A percentile compares a stretch with the other conserved stretches of the same genome.
Conservation (phyloP, 35 echinoderm and acorn worm genomes). For the Apostichopus californicus region DNA sequence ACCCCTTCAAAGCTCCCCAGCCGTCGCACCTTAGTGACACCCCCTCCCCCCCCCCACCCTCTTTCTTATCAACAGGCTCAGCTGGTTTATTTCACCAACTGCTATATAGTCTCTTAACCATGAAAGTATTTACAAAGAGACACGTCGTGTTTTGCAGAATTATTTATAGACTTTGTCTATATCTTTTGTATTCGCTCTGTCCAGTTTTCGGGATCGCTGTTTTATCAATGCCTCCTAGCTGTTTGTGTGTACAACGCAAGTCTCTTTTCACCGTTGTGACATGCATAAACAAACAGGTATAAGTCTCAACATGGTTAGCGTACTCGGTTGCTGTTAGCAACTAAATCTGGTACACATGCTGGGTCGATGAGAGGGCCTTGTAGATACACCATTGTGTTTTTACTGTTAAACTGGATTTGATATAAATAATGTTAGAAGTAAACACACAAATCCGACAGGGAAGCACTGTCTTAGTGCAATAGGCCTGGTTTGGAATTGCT, state of each 20-base stretch:
- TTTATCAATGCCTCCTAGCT: background rate
- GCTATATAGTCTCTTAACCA: no score
- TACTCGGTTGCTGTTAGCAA: constrained; percentile 40
- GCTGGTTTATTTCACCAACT: no score
- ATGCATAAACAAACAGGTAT: constrained; percentile 26
- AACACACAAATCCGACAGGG: no score
- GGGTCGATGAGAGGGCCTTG: background rate
- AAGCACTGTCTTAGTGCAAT: no score
- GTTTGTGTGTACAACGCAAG: constrained; percentile 7
- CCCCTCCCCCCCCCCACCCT: no score
- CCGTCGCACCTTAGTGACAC: no score
- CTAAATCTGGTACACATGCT: background rate
- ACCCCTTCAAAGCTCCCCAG: no score
- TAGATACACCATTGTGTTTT: no score
- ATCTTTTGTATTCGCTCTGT: constrained; percentile 12
- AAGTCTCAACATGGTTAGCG: background rate
- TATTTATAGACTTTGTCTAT: background rate
- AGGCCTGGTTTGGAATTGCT: no score
- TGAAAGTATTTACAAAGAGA: no score
- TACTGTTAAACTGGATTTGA: no score
- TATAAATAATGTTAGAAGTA: no score
- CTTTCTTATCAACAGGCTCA: background rate
- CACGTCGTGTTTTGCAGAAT: background rate
- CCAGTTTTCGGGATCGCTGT: constrained; percentile 10
- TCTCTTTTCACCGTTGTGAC: constrained; percentile 6